Conservation (phyloP, 2,797 vertebrate species). For the Odontamblyopus rebecca region DNA sequence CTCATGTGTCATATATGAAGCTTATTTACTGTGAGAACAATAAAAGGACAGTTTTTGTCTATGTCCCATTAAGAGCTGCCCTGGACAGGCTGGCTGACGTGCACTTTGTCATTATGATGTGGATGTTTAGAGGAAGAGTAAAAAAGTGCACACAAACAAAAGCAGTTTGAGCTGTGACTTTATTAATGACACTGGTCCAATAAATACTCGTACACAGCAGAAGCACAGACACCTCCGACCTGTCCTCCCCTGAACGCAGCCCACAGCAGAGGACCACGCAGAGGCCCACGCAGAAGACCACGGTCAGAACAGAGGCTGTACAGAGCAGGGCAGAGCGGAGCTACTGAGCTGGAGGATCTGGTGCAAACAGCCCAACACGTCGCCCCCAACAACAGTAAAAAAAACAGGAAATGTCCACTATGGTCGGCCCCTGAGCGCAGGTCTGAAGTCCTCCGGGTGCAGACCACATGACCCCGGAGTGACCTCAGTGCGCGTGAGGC, state of each 20-base stretch:
- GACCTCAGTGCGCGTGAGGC: constrained; percentile 79
- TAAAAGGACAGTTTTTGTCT: not conserved
- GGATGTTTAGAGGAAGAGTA: not conserved
- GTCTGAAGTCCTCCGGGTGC: not conserved
- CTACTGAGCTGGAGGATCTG: not conserved
- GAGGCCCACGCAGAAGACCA: constrained; percentile 8
- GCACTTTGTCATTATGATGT: not conserved
- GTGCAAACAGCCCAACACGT: constrained; percentile 20
- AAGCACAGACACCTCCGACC: constrained; percentile 51
- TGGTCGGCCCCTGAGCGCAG: constrained; percentile 11
- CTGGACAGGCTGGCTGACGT: too few relatives aligned
- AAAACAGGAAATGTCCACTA: constrained; percentile 11
- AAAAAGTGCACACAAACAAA: not conserved
- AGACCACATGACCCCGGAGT: too few relatives aligned
- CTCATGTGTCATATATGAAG: not conserved
- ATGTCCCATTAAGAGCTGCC: not conserved
- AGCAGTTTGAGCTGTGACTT: constrained; percentile 63
- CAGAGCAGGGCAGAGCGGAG: not conserved
- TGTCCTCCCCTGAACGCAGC: constrained; percentile 32
- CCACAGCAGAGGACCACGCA: constrained; percentile 19
- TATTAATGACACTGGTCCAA: constrained; percentile 76
- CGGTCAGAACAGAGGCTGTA: not conserved
- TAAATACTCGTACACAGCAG: constrained; percentile 76
- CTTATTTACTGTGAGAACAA: not conserved
- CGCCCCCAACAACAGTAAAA: constrained; percentile 14